Evolutionary conservation across 2,113 vertebrate species (phyloP).

Genomic region (Prochilodus magdalenae): DNA sequence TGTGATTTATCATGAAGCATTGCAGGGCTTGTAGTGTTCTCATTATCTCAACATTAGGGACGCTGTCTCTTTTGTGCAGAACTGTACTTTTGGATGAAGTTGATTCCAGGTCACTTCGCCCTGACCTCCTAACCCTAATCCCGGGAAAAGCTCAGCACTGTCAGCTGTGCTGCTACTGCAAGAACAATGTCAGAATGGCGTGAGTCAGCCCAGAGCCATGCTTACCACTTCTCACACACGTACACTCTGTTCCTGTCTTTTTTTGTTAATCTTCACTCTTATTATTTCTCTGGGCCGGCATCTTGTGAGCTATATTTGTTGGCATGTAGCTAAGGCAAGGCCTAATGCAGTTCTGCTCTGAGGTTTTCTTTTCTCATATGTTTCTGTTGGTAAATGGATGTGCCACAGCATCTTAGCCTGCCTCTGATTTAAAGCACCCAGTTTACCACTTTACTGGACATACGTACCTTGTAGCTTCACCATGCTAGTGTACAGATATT

Average conservation of each 20-base stretch:
- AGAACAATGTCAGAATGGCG: neutral
- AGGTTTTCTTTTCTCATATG: neutral
- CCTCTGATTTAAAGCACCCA: neutral
- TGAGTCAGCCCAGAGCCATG: neutral
- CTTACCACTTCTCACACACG: neutral
- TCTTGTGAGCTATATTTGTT: constrained; percentile 6
- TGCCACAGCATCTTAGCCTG: neutral
- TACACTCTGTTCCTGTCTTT: neutral
- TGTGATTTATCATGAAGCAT: neutral
- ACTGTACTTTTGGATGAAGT: neutral
- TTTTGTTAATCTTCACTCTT: neutral
- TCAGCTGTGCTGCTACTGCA: neutral
- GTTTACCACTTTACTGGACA: neutral
- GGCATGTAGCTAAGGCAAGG: neutral
- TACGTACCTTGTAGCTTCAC: neutral
- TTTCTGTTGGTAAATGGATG: neutral
- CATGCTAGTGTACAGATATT: neutral
- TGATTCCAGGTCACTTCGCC: neutral
- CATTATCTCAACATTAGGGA: neutral
- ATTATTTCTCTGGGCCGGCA: neutral
- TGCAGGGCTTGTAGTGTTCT: neutral
- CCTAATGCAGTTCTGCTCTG: neutral
- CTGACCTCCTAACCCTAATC: neutral
- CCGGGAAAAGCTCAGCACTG: neutral
- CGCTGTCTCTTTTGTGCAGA: neutral